These are phyloP conservation scores for Synergus laeviventris DNA, from an alignment of 2,888 invertebrate genomes.

Conservation along the genomic window DNA sequence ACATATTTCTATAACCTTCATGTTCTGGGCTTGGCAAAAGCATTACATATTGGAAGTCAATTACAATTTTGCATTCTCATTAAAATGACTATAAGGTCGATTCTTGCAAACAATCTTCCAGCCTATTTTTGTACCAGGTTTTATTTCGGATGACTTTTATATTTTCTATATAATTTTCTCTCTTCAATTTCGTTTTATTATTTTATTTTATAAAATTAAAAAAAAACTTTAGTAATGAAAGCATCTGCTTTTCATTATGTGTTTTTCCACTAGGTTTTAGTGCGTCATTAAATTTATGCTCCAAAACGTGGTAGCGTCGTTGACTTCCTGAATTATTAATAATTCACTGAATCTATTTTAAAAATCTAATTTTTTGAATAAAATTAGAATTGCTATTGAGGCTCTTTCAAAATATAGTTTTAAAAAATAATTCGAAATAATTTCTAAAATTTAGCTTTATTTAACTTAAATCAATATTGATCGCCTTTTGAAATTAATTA, in stretches of 20 bases:
- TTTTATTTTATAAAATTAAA: no score
- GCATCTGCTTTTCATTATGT: no score
- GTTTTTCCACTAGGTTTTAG: not conserved
- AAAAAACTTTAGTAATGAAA: no score
- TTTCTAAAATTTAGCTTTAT: no score
- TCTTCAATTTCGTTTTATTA: no score
- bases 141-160: not conserved
- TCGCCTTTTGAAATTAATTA: not conserved
- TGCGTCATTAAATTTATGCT: not conserved
- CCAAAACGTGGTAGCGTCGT: constrained; percentile 5
- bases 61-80: constrained; percentile 33
- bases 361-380: constrained; percentile 8
- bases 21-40: constrained; percentile 26
- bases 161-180: no score
- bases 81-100: constrained; percentile 25
- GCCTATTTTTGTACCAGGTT: not conserved
- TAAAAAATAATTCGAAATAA: no score
- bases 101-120: not conserved
- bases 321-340: constrained; percentile 1
- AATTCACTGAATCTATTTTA: constrained; percentile 29
- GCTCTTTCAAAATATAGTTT: no score
- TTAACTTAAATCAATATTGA: no score
- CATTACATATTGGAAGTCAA: not conserved
- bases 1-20: constrained; percentile 16
- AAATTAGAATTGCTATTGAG: not conserved